phyloP scores from a whole-genome alignment of 2,797 vertebrate species.

The Allobates femoralis region DNA sequence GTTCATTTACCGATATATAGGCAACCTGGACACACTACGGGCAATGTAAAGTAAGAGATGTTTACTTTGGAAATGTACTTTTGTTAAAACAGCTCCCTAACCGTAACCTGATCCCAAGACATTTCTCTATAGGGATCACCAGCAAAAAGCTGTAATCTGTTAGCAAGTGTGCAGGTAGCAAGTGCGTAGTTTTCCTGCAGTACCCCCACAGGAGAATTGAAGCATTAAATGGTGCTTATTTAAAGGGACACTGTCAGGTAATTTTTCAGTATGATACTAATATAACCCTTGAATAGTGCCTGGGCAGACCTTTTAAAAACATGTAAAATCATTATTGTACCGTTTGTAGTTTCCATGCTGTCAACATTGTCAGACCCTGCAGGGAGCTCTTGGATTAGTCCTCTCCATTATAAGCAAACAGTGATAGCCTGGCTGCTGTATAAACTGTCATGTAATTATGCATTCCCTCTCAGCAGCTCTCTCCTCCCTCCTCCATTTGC shows the following conservation, averaged over 20 bases:
- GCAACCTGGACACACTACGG: not conserved
- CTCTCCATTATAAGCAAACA: too few species aligned
- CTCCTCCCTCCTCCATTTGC: too few species aligned
- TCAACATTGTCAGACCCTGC: too few species aligned
- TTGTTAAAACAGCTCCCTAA: not conserved
- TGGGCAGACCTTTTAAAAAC: too few species aligned
- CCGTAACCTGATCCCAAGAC: not conserved
- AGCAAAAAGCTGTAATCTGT: not conserved
- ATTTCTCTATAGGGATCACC: not conserved
- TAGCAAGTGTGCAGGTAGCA: not conserved
- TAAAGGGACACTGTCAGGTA: not conserved
- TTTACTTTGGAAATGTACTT: not conserved
- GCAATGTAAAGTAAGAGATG: not conserved
- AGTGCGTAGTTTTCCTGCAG: not conserved
- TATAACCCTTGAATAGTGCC: too few species aligned
- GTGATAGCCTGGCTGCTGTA: too few species aligned
- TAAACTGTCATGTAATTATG: too few species aligned
- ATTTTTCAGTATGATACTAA: too few species aligned
- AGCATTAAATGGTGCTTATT: not conserved
- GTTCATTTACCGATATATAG: not conserved
- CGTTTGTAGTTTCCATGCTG: too few species aligned
- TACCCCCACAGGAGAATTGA: not conserved
- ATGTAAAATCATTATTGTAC: too few species aligned
- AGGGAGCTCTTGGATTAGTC: too few species aligned
- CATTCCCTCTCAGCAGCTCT: too few species aligned